phyloP scores from a whole-genome alignment of 2,797 vertebrate genomes.

The Pseudomugil gertrudae region DNA sequence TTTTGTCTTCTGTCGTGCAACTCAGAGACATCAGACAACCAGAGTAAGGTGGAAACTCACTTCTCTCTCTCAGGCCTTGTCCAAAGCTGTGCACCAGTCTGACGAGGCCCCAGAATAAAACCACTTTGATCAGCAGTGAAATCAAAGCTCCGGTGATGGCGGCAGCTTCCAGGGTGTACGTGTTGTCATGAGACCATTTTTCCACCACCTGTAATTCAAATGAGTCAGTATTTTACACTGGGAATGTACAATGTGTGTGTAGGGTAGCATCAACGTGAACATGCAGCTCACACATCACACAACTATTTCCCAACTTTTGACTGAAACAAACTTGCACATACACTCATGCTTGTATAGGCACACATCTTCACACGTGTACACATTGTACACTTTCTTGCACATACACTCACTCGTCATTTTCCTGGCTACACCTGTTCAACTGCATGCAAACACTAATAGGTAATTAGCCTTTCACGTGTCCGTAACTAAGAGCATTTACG shows the following conservation, averaged over 20 bases:
- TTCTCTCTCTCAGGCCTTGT: conserved; percentile 86
- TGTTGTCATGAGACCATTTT: conserved; percentile 76
- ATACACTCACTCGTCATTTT: too few relatives aligned
- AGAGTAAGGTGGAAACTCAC: conserved; percentile 72
- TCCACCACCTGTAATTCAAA: conserved; percentile 71
- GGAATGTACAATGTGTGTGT: background rate
- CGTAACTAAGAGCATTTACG: too few relatives aligned
- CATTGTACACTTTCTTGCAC: too few relatives aligned
- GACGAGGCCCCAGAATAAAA: conserved; percentile 82
- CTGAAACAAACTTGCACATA: background rate
- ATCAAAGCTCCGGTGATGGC: conserved; percentile 81
- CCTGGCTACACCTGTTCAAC: too few relatives aligned
- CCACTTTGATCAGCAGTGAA: conserved; percentile 84
- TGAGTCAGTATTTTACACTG: background rate
- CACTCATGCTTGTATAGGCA: background rate
- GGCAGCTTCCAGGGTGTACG: conserved; percentile 83
- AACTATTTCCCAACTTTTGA: background rate
- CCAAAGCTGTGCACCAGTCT: conserved; percentile 84
- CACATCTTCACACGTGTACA: background rate
- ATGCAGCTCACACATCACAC: background rate
- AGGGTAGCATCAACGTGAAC: background rate
- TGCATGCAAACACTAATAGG: too few relatives aligned
- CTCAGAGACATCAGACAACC: background rate
- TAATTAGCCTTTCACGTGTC: too few relatives aligned
- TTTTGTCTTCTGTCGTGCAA: background rate